Evolutionary conservation across 2,888 invertebrate genomes (phyloP).

Genomic region (Parnassius smintheus): DNA sequence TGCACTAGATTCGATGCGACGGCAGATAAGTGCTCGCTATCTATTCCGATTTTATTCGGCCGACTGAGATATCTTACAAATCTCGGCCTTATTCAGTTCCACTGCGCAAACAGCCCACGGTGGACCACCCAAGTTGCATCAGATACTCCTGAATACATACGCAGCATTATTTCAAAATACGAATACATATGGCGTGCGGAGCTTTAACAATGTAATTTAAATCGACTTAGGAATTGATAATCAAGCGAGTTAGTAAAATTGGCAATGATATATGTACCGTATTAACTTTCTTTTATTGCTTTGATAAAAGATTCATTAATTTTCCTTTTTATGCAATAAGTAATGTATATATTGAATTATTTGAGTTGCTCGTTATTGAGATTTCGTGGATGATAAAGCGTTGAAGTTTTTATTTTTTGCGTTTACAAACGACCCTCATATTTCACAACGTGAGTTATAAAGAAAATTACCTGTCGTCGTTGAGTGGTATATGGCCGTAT

Average conservation of each 20-base stretch:
- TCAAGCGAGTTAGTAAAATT: slow-evolving; percentile 50
- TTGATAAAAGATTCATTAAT: not conserved
- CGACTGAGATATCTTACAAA: slow-evolving; percentile 69
- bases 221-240: slow-evolving; percentile 55
- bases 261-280: slow-evolving; percentile 39
- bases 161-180: slow-evolving; percentile 55
- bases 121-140: slow-evolving; percentile 67
- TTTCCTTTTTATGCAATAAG: slow-evolving; percentile 41
- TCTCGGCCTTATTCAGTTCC: slow-evolving; percentile 71
- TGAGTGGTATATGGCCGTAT: slow-evolving; percentile 38
- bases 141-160: slow-evolving; percentile 65
- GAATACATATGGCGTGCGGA: slow-evolving; percentile 37
- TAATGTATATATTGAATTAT: slow-evolving; percentile 41
- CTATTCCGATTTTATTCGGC: slow-evolving; percentile 73
- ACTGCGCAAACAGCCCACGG: slow-evolving; percentile 37
- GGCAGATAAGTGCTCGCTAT: slow-evolving; percentile 68
- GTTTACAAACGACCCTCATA: slow-evolving; percentile 59
- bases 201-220: slow-evolving; percentile 57
- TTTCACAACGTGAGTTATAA: slow-evolving; percentile 59
- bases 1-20: slow-evolving; percentile 73
- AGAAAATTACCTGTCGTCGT: slow-evolving; percentile 54
- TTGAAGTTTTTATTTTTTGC: slow-evolving; percentile 54
- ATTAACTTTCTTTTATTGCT: not conserved
- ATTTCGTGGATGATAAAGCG: slow-evolving; percentile 49
- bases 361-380: slow-evolving; percentile 41